These are phyloP conservation scores for Athene noctua DNA, from an alignment of 2,113 vertebrate genomes.

Conservation along the genomic window DNA sequence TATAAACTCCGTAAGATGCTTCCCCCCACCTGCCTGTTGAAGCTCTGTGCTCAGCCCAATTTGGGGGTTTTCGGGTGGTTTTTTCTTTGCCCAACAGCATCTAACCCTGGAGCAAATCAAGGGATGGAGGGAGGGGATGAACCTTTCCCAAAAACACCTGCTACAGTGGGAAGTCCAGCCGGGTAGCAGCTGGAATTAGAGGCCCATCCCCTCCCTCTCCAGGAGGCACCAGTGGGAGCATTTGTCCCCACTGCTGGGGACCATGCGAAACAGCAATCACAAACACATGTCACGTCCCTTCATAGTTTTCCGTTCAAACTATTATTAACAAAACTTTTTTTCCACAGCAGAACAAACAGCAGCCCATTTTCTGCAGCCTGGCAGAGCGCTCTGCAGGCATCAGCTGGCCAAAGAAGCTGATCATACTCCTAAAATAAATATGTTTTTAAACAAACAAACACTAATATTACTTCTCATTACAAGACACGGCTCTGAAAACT, in stretches of 20 bases:
- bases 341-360: neutral
- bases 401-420: neutral
- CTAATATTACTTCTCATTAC: neutral
- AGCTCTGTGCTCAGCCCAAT: neutral
- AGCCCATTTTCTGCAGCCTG: neutral
- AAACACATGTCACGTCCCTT: neutral
- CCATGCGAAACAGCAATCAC: neutral
- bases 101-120: neutral
- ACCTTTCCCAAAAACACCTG: neutral
- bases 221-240: neutral
- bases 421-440: neutral
- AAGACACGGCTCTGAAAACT: neutral
- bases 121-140: neutral
- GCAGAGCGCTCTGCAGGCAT: accelerated
- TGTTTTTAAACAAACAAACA: neutral
- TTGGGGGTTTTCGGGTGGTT: too few species aligned
- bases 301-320: neutral
- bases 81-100: neutral
- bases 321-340: neutral
- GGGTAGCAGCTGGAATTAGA: neutral
- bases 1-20: neutral
- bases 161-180: neutral
- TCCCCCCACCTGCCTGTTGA: neutral
- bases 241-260: neutral
- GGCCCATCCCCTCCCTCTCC: neutral